These are phyloP conservation scores for Speoplatyrhinus poulsoni DNA, from an alignment of 2,113 vertebrate species.

Conservation along the genomic window DNA sequence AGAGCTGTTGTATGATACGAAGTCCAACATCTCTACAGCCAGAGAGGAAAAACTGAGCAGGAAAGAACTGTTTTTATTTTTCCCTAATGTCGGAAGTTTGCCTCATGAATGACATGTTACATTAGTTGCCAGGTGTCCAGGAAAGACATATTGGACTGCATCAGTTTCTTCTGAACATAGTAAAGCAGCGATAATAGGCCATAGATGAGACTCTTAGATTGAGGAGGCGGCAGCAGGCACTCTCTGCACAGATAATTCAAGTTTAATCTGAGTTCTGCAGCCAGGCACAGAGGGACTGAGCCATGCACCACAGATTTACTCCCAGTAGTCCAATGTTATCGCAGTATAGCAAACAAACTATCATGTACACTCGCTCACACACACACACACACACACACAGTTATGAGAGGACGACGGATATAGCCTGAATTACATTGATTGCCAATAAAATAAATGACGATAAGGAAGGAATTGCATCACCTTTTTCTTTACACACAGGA, in stretches of 20 bases:
- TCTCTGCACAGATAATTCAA: slow-evolving; percentile 57
- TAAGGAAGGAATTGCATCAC: slow-evolving; percentile 47
- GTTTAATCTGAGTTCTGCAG: slow-evolving; percentile 73
- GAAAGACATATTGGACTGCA: slow-evolving; percentile 15
- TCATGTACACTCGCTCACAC: slow-evolving; percentile 22
- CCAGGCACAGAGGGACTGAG: slow-evolving; percentile 28
- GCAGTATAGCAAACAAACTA: slow-evolving; percentile 37
- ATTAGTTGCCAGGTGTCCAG: neutral
- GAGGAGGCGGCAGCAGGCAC: slow-evolving; percentile 47
- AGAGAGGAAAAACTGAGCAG: neutral
- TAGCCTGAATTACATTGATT: slow-evolving; percentile 60
- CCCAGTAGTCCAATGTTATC: slow-evolving; percentile 59
- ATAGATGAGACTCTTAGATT: slow-evolving; percentile 57
- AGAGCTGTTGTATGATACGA: no score
- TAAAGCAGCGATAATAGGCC: slow-evolving; percentile 42
- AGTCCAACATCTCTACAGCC: no score
- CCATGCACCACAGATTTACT: slow-evolving; percentile 41
- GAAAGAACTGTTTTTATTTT: neutral
- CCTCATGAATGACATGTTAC: slow-evolving; percentile 14
- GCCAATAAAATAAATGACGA: slow-evolving; percentile 43
- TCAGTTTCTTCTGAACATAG: slow-evolving; percentile 19
- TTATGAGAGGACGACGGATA: slow-evolving; percentile 25
- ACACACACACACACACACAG: neutral
- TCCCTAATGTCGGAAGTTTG: slow-evolving; percentile 16
- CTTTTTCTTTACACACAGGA: slow-evolving; percentile 49